Base-by-base conservation (phyloP, 1,140 invertebrate species). In the Colletes gigas region DNA sequence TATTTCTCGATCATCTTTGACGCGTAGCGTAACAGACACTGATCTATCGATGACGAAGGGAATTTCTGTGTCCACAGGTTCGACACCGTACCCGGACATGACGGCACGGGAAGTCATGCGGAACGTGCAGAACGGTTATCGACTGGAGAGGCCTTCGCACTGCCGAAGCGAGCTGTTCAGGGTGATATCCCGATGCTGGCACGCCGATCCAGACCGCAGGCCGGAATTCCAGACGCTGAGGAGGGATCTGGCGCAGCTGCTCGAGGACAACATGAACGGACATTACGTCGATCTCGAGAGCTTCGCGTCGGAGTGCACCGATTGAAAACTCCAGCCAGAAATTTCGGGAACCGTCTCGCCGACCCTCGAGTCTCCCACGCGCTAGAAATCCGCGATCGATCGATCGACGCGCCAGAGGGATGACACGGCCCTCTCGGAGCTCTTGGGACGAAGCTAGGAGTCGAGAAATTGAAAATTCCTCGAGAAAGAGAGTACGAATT, bases 81-180 rank as follows among this genome's bases (percentile, higher is more conserved):
- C 96, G 30, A 97, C 97, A 86, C 97, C 97, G 1, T 97, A 97
- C 90, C 96, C 96, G 30, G 95, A 96, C 60, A 95, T 97, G 95
- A 96, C 96, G 21, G 96, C 96, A 0, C 94, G 96, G 2, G 96
- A 97, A 89, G 97, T 97, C 15, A 96, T 97, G 91, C 93, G 96
- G 3, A 95, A 95, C 63, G 96, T 97, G 60, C 95, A 96, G 17
- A 96, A 96, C 82, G 97, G 97, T 50, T 95, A 97, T 88, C 94
- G 96, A 4, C 93, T 97, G 9, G 96, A 97, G 83, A 93, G 96
- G 79, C 97, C 97, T 2, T 94, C 95, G 57, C 96, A 97, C 91
- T 97, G 96, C 89, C 94, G 95, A 73, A 95, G 95, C 63, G 96
- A 97, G 89, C 94, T 97, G 55, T 97, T 96, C 91, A 94, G 95